phyloP scores from a whole-genome alignment of 2,113 vertebrate genomes.

The Rhodinocichla rosea region DNA sequence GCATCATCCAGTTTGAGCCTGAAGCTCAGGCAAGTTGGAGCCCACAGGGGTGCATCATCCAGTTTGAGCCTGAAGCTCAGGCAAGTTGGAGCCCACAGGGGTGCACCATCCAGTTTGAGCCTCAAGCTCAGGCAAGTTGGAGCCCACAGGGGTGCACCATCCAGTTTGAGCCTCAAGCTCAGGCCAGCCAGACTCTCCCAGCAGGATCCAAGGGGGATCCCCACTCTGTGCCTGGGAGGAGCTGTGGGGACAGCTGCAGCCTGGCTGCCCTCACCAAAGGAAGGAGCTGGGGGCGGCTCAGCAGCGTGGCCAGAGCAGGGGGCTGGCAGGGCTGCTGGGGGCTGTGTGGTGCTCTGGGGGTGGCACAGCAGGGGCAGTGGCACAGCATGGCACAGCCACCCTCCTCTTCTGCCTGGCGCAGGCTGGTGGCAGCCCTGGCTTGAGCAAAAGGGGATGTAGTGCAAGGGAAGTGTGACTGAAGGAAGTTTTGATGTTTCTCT shows the following conservation, averaged over 20 bases:
- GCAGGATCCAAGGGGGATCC: too few species aligned
- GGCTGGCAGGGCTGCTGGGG: neutral
- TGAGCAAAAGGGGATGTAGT: neutral
- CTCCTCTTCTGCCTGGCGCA: fast-evolving
- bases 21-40: fast-evolving
- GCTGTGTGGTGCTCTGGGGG: fast-evolving
- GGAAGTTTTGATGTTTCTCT: neutral
- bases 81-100: too few species aligned
- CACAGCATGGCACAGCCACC: neutral
- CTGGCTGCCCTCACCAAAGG: neutral
- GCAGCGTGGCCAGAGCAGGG: neutral
- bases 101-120: too few species aligned
- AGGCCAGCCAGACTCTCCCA: neutral
- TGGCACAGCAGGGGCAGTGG: neutral
- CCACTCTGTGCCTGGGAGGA: fast-evolving
- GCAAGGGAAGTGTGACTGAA: neutral
- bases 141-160: too few species aligned
- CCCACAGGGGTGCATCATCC: too few species aligned
- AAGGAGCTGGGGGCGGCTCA: neutral
- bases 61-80: too few species aligned
- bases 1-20: neutral
- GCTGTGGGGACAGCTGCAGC: neutral
- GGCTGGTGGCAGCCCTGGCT: neutral
- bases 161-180: neutral
- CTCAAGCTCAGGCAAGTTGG: too few species aligned